These are phyloP conservation scores for Panorpa germanica DNA, from an alignment of 2,888 invertebrate species.

Conservation along the genomic window DNA sequence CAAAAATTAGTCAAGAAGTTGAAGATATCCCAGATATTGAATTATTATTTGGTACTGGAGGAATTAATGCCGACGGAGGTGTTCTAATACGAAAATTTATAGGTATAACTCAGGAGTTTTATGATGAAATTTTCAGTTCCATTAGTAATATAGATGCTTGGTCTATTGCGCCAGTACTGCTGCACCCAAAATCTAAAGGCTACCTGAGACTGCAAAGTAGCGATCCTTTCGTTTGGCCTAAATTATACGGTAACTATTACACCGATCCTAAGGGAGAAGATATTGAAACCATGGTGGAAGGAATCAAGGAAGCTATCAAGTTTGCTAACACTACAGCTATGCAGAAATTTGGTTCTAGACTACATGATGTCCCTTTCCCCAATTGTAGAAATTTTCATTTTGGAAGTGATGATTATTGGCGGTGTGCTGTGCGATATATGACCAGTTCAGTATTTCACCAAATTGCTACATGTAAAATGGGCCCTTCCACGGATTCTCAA, in stretches of 20 bases:
- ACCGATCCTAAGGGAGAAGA: constrained; percentile 32
- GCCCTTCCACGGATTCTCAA: constrained; percentile 26
- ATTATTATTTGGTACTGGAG: constrained; percentile 34
- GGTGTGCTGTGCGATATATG: constrained; percentile 43
- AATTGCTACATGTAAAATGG: constrained; percentile 41
- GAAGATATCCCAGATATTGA: constrained; percentile 45
- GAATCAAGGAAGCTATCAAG: constrained; percentile 36
- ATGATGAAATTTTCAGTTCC: constrained; percentile 19
- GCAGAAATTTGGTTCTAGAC: constrained; percentile 32
- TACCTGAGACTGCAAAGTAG: constrained; percentile 29
- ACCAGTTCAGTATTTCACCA: constrained; percentile 54
- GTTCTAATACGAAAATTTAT: constrained; percentile 22
- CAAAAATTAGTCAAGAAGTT: constrained; percentile 30
- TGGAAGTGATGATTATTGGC: constrained; percentile 48
- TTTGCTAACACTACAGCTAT: constrained; percentile 37
- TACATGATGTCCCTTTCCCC: constrained; percentile 38
- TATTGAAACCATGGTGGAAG: constrained; percentile 39
- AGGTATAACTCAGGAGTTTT: constrained; percentile 23
- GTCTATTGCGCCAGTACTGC: constrained; percentile 29
- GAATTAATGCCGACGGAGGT: constrained; percentile 35
- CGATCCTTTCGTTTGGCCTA: constrained; percentile 34
- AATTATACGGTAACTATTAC: constrained; percentile 42
- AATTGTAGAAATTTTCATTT: constrained; percentile 36
- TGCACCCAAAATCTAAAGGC: constrained; percentile 41
- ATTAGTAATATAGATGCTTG: constrained; percentile 23